Base-by-base conservation (phyloP, 2,888 invertebrate genomes). In the Mechanitis messenoides region DNA sequence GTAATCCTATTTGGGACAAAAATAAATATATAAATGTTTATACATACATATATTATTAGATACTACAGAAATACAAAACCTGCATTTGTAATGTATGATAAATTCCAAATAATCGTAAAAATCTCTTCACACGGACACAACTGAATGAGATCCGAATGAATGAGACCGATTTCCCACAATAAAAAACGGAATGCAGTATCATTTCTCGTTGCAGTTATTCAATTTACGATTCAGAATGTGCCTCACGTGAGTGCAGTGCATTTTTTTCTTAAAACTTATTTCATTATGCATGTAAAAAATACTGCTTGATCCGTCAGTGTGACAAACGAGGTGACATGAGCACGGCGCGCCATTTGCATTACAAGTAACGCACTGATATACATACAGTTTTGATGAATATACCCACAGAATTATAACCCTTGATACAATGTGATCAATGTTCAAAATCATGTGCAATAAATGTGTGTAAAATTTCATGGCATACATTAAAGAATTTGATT, bases 291-390 rank as follows among this genome's bases (percentile, higher is more conserved):
- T 76, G 71, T 71, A 75, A 80, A 83, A 78, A 80, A 79, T 72
- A 59, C 71, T 73, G 74, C 76, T 76, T 71, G 66, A 61, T 59
- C 68, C 71, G 75, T 78, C 78, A 75, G 68, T 66, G 74, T 81
- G 84, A 83, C 79, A 79, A 75, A 83, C 75, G 83, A 81, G 83
- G 84, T 85, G 85, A 84, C 83, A 81, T 64, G 71, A 57, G 53
- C 63, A 71, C 64, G 62, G 67, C 69, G 71, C 76, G 72, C 70
- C 71, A 68, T 62, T 61, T 33, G 74, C 73, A 75, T 80, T 72
- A 59, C 50, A 70, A 71, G 70, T 65, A 56, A 55, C 45, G 59
- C 31, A 11, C 20, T 53, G 55, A 54, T 56, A 60, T 35, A 42
- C n/a, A 54, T 42, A 47, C 47, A 35, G 53, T 53, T 58, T 56